These are phyloP conservation scores for Notarius lentiginosus DNA, from an alignment of 2,113 vertebrate species.

Conservation along the genomic window DNA sequence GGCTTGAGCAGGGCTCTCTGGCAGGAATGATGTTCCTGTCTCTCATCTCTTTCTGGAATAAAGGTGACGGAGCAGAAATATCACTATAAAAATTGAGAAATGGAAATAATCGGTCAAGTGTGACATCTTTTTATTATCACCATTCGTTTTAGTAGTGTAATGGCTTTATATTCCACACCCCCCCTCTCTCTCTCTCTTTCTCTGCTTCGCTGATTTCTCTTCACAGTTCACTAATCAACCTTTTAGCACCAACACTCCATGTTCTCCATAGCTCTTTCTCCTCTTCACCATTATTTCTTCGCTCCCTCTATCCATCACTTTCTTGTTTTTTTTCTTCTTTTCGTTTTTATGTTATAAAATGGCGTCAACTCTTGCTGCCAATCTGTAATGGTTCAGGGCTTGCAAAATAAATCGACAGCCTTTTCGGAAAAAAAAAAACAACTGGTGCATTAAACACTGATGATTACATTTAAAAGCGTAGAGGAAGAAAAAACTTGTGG, in stretches of 20 bases:
- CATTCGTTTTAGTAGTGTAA: not conserved
- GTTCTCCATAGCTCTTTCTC: slow-evolving; percentile 4
- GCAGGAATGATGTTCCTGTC: not conserved
- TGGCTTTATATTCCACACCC: not conserved
- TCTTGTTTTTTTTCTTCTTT: not conserved
- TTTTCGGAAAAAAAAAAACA: not conserved
- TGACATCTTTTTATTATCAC: not conserved
- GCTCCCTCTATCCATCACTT: slow-evolving; percentile 18
- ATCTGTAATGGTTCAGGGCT: not conserved
- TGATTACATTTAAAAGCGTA: not conserved
- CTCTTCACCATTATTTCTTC: slow-evolving; percentile 26
- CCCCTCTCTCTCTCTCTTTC: not conserved
- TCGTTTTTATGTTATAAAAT: not conserved
- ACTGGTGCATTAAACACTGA: not conserved
- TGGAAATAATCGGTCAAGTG: not conserved
- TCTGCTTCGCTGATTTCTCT: slow-evolving; percentile 20
- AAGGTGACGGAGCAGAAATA: not conserved
- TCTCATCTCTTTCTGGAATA: not conserved
- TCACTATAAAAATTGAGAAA: not conserved
- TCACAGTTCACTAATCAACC: slow-evolving; percentile 50
- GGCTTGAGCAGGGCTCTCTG: not conserved
- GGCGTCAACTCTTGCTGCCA: not conserved
- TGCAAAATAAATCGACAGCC: not conserved
- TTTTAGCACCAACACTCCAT: slow-evolving; percentile 41
- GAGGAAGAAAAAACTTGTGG: not conserved